These are phyloP conservation scores for Sesamia nonagrioides DNA, from an alignment of 1,140 invertebrate species.

Conservation along the genomic window DNA sequence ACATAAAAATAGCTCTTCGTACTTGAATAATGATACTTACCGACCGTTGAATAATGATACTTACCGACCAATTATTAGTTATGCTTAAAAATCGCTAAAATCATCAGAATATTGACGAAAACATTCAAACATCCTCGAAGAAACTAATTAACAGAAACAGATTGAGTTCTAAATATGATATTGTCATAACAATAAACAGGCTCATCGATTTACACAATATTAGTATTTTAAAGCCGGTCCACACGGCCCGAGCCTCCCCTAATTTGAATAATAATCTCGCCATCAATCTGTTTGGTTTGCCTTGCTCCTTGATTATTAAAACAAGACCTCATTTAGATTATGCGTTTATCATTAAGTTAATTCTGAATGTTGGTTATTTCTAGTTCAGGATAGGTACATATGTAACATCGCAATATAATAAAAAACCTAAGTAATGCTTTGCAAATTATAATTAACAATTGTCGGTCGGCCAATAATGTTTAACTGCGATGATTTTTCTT, in stretches of 20 bases:
- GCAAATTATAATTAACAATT: too few relatives aligned
- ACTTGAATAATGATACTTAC: too few relatives aligned
- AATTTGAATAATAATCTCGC: conserved; percentile 58
- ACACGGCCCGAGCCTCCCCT: conserved; percentile 46
- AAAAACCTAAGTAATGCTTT: too few relatives aligned
- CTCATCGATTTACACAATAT: conserved; percentile 40
- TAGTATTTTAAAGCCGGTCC: conserved; percentile 42
- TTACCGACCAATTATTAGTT: too few relatives aligned
- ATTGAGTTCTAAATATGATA: conserved; percentile 41
- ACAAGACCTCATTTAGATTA: conserved; percentile 57
- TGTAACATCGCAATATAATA: too few relatives aligned
- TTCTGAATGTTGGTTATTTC: conserved; percentile 30
- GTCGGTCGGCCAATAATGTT: too few relatives aligned
- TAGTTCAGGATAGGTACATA: neutral
- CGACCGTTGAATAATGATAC: too few relatives aligned
- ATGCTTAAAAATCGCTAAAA: neutral
- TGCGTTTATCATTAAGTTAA: conserved; percentile 38
- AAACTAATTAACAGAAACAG: conserved; percentile 31
- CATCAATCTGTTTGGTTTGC: conserved; percentile 60
- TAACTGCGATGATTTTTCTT: too few relatives aligned
- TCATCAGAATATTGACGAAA: neutral
- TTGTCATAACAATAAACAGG: conserved; percentile 43
- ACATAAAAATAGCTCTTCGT: too few relatives aligned
- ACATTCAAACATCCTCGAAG: neutral
- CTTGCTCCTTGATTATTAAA: conserved; percentile 58